Conservation (phyloP, 2,797 vertebrate genomes). For the Sebastes itinus region DNA sequence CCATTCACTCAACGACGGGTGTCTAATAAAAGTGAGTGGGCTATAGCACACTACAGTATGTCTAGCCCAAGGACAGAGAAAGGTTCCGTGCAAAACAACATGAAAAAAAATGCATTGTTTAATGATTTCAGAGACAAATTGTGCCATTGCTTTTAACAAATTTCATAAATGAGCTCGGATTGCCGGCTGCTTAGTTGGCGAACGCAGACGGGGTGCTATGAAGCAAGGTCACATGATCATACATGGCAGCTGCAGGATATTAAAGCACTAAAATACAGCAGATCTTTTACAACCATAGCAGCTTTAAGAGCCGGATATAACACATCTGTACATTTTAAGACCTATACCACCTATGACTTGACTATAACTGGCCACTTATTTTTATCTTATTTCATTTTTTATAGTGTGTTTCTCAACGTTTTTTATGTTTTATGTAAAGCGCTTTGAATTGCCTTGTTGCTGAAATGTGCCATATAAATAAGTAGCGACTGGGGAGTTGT, state of each 20-base stretch:
- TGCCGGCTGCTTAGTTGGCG: neutral
- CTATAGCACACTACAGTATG: neutral
- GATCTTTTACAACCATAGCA: neutral
- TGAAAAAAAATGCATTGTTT: neutral
- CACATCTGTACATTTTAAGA: neutral
- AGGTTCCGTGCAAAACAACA: neutral
- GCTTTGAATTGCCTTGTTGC: neutral
- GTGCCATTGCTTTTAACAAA: neutral
- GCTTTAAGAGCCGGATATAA: neutral
- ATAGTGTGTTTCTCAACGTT: neutral
- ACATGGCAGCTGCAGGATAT: slow-evolving; percentile 39
- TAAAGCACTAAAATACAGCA: slow-evolving; percentile 27
- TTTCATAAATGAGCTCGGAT: neutral
- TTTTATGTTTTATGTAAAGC: neutral
- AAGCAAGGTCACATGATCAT: slow-evolving; percentile 10
- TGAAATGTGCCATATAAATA: neutral
- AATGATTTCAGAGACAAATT: neutral
- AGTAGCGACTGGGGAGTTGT: neutral
- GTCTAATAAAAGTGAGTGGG: slow-evolving; percentile 25
- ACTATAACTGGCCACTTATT: neutral
- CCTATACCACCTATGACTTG: neutral
- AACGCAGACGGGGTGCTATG: neutral
- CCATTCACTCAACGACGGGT: neutral
- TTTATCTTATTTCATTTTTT: neutral
- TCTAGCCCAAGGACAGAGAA: neutral